phyloP scores from a whole-genome alignment of 2,113 vertebrate genomes.

The Andinoacara biseriatus region DNA sequence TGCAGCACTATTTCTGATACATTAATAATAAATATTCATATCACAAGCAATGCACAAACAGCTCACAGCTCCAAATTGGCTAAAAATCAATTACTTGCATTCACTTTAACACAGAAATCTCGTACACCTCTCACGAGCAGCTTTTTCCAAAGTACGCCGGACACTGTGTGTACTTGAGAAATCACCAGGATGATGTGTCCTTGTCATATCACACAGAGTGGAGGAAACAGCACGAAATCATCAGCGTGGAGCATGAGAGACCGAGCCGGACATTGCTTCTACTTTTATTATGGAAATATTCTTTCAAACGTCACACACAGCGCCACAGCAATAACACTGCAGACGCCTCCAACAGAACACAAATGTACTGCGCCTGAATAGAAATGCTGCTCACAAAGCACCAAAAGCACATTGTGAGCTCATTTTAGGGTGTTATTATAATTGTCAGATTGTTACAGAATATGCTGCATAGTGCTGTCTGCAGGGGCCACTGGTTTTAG shows the following conservation, averaged over 20 bases:
- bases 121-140: not conserved
- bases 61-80: not conserved
- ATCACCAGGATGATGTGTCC: not conserved
- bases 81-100: not conserved
- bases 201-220: not conserved
- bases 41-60: not conserved
- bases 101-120: not conserved
- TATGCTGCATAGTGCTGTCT: not conserved
- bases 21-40: not conserved
- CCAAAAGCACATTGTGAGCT: not conserved
- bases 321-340: not conserved
- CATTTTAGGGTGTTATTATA: slow-evolving; percentile 1
- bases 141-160: not conserved
- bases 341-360: not conserved
- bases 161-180: not conserved
- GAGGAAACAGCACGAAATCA: slow-evolving; percentile 15
- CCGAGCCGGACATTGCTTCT: slow-evolving; percentile 1
- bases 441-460: not conserved
- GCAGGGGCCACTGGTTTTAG: not conserved
- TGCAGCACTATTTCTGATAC: not conserved
- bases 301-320: not conserved
- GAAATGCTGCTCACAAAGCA: not conserved
- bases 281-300: slow-evolving; percentile 30
- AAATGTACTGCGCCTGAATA: not conserved
- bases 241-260: slow-evolving; percentile 8